Percentiles rank a stretch among this genome's conserved stretches.
phyloP scores from a whole-genome alignment of 2,888 invertebrate genomes.

The Blastobasis lacticolella region DNA sequence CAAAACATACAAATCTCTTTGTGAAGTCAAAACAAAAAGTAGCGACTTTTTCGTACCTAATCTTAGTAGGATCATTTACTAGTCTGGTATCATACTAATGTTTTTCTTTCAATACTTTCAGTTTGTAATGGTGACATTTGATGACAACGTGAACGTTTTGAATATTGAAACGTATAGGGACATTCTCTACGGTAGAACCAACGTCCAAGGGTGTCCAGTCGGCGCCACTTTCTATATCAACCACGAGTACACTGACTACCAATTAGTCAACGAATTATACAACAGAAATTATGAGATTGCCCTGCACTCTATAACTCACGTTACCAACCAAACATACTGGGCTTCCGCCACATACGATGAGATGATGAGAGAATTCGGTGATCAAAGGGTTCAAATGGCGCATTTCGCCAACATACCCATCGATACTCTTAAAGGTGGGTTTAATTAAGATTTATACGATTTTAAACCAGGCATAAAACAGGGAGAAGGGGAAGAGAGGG shows the following conservation, averaged over 20 bases:
- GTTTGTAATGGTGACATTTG: conserved; percentile 80
- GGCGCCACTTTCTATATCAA: conserved; percentile 81
- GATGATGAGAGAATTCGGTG: conserved; percentile 73
- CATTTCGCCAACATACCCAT: conserved; percentile 70
- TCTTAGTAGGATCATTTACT: too few species aligned
- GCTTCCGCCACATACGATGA: conserved; percentile 58
- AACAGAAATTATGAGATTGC: conserved; percentile 78
- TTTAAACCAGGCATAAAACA: too few species aligned
- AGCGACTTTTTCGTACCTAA: too few species aligned
- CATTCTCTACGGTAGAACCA: conserved; percentile 64
- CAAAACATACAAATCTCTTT: too few species aligned
- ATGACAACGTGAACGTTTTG: conserved; percentile 74
- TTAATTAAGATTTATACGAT: conserved; percentile 16
- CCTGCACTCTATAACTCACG: conserved; percentile 79
- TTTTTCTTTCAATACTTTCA: conserved; percentile 32
- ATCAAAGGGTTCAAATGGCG: conserved; percentile 66
- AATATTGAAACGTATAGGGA: conserved; percentile 72
- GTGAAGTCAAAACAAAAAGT: too few species aligned
- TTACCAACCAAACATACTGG: conserved; percentile 73
- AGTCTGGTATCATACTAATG: too few species aligned
- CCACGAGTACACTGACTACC: conserved; percentile 83
- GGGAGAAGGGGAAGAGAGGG: too few species aligned
- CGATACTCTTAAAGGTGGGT: conserved; percentile 42
- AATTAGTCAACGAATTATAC: conserved; percentile 74
- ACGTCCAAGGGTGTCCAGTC: conserved; percentile 78